Percentiles rank a stretch among this genome's conserved stretches.
Evolutionary conservation across 2,113 vertebrate species (phyloP).

Genomic region (Proteles cristata): DNA sequence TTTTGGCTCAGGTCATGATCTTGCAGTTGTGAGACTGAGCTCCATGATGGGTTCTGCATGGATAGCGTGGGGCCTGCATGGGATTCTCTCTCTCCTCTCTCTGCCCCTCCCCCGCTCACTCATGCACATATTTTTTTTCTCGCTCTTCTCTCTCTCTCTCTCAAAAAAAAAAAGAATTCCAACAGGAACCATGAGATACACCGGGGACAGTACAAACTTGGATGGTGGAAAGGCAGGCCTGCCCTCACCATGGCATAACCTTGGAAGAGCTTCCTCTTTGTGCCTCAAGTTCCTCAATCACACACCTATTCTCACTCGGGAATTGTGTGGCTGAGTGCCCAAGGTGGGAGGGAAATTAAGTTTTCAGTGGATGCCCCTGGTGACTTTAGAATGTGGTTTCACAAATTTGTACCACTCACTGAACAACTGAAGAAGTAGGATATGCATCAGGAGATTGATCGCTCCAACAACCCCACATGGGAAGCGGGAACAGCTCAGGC

Average conservation of each 20-base stretch:
- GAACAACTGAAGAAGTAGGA: background rate
- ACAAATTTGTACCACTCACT: background rate
- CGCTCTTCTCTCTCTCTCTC: too few relatives aligned
- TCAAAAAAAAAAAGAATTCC: background rate
- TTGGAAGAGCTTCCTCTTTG: background rate
- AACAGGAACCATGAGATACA: fast-evolving
- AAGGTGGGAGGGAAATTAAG: background rate
- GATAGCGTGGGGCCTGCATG: too few relatives aligned
- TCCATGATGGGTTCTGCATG: too few relatives aligned
- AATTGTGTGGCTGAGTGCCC: background rate
- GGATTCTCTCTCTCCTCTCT: too few relatives aligned
- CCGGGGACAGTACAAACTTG: background rate
- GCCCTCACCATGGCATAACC: background rate
- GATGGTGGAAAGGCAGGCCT: background rate
- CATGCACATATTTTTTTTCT: too few relatives aligned
- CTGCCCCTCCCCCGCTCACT: too few relatives aligned
- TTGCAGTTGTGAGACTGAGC: too few relatives aligned
- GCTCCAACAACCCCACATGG: background rate
- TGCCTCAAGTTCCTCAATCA: background rate
- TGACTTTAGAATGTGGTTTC: background rate
- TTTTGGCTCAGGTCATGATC: too few relatives aligned
- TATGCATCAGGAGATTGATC: background rate
- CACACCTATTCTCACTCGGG: background rate
- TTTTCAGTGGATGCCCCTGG: background rate
- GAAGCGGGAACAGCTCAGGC: background rate